Percentiles rank a stretch among this genome's conserved stretches.
These are phyloP conservation scores for Aradophagus sp. DNA, from an alignment of 1,140 invertebrate species.

Conservation along the genomic window DNA sequence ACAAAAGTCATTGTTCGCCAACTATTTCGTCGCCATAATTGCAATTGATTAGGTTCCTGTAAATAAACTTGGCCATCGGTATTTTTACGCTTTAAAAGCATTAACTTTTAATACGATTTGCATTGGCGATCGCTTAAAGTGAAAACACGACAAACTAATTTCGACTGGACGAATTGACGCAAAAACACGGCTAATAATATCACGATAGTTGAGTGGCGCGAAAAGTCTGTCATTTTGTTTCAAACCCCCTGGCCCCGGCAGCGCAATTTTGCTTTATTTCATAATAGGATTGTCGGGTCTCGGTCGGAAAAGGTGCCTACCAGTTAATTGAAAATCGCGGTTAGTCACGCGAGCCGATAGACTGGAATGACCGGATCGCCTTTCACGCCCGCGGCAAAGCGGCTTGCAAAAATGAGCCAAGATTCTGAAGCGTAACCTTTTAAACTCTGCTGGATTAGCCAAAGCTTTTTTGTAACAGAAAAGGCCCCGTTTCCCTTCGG, in stretches of 20 bases:
- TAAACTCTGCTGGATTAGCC: conserved; percentile 46
- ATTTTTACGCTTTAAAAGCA: conserved; percentile 8
- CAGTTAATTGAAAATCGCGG: conserved; percentile 65
- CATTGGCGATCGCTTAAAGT: conserved; percentile 5
- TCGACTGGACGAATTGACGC: conserved; percentile 3
- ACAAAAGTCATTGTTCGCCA: too few relatives aligned
- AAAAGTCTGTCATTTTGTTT: conserved; percentile 24
- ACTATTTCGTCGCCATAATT: too few relatives aligned
- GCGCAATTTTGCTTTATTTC: conserved; percentile 36
- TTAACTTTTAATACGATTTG: conserved; percentile 32
- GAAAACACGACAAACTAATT: conserved; percentile 12
- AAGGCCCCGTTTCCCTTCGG: too few relatives aligned
- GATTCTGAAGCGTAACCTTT: conserved; percentile 47
- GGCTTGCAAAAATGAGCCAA: conserved; percentile 54
- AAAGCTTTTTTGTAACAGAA: conserved; percentile 35
- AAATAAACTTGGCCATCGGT: too few relatives aligned
- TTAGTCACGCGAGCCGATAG: conserved; percentile 55
- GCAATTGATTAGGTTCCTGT: too few relatives aligned
- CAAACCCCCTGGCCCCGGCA: conserved; percentile 17
- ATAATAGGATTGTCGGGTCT: conserved; percentile 47
- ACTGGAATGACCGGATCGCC: conserved; percentile 54
- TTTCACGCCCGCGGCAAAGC: conserved; percentile 47
- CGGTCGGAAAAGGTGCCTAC: conserved; percentile 40
- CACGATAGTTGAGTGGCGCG: conserved; percentile 9
- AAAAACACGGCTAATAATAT: conserved; percentile 21